Evolutionary conservation across 2,797 vertebrate genomes (phyloP).

Genomic region (Cryptoprocta ferox): DNA sequence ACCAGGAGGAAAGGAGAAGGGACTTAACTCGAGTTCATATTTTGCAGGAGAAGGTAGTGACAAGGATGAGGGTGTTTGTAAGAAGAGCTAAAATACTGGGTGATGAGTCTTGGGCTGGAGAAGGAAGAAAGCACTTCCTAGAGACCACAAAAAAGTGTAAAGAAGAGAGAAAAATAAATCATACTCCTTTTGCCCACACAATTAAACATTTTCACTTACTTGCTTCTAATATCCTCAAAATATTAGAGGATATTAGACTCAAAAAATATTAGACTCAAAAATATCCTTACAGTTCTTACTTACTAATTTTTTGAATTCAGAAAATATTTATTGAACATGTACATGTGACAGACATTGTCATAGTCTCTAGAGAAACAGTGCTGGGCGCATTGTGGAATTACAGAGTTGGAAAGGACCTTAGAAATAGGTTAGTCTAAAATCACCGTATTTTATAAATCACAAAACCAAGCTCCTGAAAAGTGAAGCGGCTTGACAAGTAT

Average conservation of each 20-base stretch:
- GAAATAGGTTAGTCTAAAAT: constrained; percentile 2
- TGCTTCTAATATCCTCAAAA: too few relatives aligned
- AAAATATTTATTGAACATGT: neutral
- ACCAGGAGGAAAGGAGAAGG: neutral
- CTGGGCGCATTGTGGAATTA: neutral
- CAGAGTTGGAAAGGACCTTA: neutral
- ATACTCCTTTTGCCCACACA: neutral
- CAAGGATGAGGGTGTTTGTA: neutral
- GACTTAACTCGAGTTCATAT: neutral
- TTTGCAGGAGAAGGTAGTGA: neutral
- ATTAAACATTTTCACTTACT: constrained; percentile 14
- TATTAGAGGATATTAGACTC: too few relatives aligned
- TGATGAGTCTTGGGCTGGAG: neutral
- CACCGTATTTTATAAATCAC: neutral
- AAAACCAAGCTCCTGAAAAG: neutral
- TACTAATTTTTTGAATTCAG: neutral
- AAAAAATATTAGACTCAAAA: neutral
- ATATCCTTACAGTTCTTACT: neutral
- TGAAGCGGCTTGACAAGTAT: neutral
- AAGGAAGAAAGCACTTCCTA: neutral
- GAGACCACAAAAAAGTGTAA: neutral
- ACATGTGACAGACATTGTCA: neutral
- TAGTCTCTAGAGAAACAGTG: neutral
- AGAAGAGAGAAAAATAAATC: neutral
- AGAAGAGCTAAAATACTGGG: neutral